These are phyloP conservation scores for Syrphus vitripennis DNA, from an alignment of 2,888 invertebrate species.

Conservation along the genomic window DNA sequence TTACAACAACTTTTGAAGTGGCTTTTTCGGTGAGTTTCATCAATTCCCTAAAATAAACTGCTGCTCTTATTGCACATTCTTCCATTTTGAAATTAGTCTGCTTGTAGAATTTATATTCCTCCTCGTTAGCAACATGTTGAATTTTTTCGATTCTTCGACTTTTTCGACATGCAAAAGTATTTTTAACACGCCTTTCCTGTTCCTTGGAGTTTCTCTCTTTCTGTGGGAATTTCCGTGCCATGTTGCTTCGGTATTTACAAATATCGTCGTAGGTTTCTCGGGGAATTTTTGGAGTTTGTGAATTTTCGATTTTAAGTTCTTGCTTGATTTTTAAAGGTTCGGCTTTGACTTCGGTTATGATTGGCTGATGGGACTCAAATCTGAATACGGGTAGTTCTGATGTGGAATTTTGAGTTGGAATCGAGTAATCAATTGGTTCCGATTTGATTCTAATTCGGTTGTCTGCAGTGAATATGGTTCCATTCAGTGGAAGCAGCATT, in stretches of 20 bases:
- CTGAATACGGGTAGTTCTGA: background rate
- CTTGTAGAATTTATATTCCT: slow-evolving; percentile 75
- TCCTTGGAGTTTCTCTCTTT: slow-evolving; percentile 77
- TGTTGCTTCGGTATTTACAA: slow-evolving; percentile 75
- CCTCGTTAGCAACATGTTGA: slow-evolving; percentile 76
- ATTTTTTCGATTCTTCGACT: slow-evolving; percentile 78
- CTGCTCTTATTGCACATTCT: slow-evolving; percentile 74
- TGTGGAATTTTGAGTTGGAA: background rate
- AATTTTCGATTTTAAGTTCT: slow-evolving; percentile 14
- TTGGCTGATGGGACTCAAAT: background rate
- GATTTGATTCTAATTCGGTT: background rate
- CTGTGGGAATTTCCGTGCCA: slow-evolving; percentile 78
- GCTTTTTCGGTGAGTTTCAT: slow-evolving; percentile 62
- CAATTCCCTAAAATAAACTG: slow-evolving; percentile 75
- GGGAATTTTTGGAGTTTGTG: slow-evolving; percentile 12
- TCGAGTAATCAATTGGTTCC: background rate
- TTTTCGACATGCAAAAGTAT: slow-evolving; percentile 78
- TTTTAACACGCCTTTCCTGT: slow-evolving; percentile 78
- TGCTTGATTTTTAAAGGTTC: background rate
- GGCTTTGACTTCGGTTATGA: background rate
- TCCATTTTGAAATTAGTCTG: slow-evolving; percentile 73
- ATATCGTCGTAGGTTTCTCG: slow-evolving; percentile 32
- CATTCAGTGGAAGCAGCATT: background rate
- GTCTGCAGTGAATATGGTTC: background rate
- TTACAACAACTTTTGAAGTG: slow-evolving; percentile 61